Evolutionary conservation across 2,113 vertebrate genomes (phyloP).

Genomic region (Pachypanchax playfairii): DNA sequence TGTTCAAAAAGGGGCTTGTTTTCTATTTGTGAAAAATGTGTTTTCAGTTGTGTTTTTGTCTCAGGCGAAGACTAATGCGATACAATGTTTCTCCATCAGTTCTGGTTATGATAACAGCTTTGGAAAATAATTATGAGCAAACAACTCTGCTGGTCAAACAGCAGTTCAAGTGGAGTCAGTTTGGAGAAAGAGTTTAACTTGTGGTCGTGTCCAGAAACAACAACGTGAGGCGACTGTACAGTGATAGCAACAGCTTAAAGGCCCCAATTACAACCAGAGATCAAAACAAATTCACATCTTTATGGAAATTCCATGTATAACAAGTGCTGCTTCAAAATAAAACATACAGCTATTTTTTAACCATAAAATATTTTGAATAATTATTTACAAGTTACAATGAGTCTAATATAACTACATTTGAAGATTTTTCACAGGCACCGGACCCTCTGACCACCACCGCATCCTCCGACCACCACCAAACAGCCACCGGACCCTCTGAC

Average conservation of each 20-base stretch:
- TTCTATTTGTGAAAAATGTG: slow-evolving; percentile 29
- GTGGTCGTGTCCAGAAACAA: slow-evolving; percentile 33
- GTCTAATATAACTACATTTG: too few relatives aligned
- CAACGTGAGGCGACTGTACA: slow-evolving; percentile 26
- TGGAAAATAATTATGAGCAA: slow-evolving; percentile 32
- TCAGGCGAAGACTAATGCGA: slow-evolving; percentile 44
- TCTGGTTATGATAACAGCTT: slow-evolving; percentile 44
- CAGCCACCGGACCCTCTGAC: too few relatives aligned
- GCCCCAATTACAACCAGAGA: too few relatives aligned
- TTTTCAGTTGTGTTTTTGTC: slow-evolving; percentile 43
- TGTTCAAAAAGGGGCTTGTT: slow-evolving; percentile 41
- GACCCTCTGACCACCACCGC: too few relatives aligned
- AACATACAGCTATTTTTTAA: too few relatives aligned
- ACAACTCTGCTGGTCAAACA: slow-evolving; percentile 33
- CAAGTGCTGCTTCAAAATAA: too few relatives aligned
- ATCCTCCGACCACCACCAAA: too few relatives aligned
- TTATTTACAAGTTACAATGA: too few relatives aligned
- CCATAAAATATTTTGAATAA: too few relatives aligned
- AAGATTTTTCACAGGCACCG: too few relatives aligned
- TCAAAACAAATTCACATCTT: too few relatives aligned
- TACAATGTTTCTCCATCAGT: slow-evolving; percentile 27
- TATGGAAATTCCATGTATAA: too few relatives aligned
- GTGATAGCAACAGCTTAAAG: slow-evolving; percentile 38
- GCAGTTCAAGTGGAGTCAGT: slow-evolving; percentile 40
- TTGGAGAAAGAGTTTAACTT: slow-evolving; percentile 13